Base-by-base conservation (phyloP, 2,113 vertebrate species). In the Talpa occidentalis region DNA sequence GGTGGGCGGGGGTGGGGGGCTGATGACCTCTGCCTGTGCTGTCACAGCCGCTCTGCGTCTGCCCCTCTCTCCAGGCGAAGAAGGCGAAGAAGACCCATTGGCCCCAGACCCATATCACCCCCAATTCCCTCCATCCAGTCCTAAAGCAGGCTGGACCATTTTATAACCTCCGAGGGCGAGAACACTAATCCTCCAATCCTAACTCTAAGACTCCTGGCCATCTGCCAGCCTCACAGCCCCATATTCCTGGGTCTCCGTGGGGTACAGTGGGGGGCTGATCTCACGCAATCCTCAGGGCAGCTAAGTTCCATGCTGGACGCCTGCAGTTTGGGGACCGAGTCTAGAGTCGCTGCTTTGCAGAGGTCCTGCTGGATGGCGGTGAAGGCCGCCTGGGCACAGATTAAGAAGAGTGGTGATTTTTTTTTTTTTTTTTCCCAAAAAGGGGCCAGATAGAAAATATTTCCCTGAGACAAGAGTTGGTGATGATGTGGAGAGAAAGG, bases 151-250 rank as follows among this genome's bases (percentile, higher is more conserved):
- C 4, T 1, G 10, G 11, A 3, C 21, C 4, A 9, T 4, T 30
- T 52, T 17, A 1, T 9, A 30, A 22, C 0, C 40, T 52, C 59
- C 4, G 28, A 59, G 80, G 22, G 42, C 4, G 14, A 78, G 62
- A 32, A 11, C 0, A 2, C 4, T 0, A 19, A 10, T 3, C 74
- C n/a, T 86, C 49, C 8, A 2, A 40, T 19, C 12, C 47, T 5
- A n/a, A 62, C 16, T 49, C 2, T 1, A 3, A n/a, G 35, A 32
- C 40, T 11, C 1, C 12, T 4, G 21, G 1, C 42, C 74, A 5
- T 5, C 8, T 22, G 77, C 32, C 81, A 40, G 2, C 30, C n/a
- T 30, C 0, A 44, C 0, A 5, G 24, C 6, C 80, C 17, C 52
- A 22, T 42, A n/a, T 4, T 69, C 5, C 64, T 2, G 16, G 83